phyloP scores from a whole-genome alignment of 2,113 vertebrate species.

The Falcunculus frontatus region DNA sequence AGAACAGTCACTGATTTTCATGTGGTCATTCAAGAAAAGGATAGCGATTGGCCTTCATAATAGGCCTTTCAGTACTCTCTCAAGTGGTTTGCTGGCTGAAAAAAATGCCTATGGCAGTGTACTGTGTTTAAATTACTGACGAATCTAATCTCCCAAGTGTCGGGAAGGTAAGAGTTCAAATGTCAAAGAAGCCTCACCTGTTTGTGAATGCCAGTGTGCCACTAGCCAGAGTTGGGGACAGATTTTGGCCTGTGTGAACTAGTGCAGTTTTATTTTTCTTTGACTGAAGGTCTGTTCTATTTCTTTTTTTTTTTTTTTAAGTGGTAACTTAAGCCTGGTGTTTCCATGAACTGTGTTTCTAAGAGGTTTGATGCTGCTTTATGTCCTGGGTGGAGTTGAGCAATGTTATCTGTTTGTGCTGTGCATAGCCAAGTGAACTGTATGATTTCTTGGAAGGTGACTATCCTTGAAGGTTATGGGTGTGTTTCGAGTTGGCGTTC shows the following conservation, averaged over 20 bases:
- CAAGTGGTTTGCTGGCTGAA: neutral
- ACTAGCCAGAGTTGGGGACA: neutral
- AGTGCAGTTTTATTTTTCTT: neutral
- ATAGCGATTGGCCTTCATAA: neutral
- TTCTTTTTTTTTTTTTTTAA: neutral
- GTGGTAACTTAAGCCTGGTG: neutral
- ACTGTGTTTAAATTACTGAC: neutral
- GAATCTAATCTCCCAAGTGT: neutral
- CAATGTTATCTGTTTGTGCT: neutral
- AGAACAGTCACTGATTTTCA: conserved; percentile 23
- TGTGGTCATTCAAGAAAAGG: conserved; percentile 37
- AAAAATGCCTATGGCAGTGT: neutral
- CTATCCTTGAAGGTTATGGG: neutral
- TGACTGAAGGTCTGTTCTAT: neutral
- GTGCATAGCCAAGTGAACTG: neutral
- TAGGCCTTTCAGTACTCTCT: neutral
- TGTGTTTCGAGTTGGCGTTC: neutral
- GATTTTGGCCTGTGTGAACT: neutral
- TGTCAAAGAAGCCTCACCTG: neutral
- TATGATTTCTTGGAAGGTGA: neutral
- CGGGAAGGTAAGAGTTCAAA: neutral
- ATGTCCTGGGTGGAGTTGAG: neutral
- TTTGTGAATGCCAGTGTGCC: neutral
- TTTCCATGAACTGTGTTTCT: neutral
- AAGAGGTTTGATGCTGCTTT: neutral